Evolutionary conservation across 2,888 invertebrate genomes (phyloP), one percentile per base, ranked within the genome.

Genomic region (Epiblema foenella): DNA sequence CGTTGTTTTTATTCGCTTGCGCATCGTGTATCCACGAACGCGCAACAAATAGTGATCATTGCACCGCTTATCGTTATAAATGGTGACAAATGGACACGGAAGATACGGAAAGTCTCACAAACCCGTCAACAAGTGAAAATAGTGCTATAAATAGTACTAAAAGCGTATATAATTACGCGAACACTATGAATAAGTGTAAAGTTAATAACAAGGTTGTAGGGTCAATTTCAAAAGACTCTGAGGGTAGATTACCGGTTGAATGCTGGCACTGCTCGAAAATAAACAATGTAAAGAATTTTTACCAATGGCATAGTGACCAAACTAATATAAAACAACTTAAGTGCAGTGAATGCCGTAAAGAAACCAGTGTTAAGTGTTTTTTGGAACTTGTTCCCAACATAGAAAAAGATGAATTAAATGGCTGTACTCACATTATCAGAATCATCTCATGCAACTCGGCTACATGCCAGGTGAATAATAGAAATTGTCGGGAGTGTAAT

Each of bases 291-390:
- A 56, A 56, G 3, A 65, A 65, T 15, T 65, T 65, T 39, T 46
- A 66, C 46, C 56, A 66, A 29, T 66, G 65, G 65, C 65, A 66
- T 10, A 42, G 57, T 46, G 54, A 56, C 46, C 57, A 65, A 29
- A 65, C 65, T 15, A 65, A 65, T 17, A 65, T 65, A 46, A 65
- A 57, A 56, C 65, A 56, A 66, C 56, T 66, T 29, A 66, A 66
- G 15, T 66, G 65, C 24, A 66, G 42, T 46, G 54, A 39, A 2
- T 66, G 65, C 46, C 39, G 17, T 39, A 56, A 66, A 49, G 54
- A 33, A 46, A 66, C 54, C 8, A 54, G 54, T 18, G 65, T 66
- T 10, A 65, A 66, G 42, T 66, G 65, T 49, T 66, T 33, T 33
- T 29, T 66, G 9, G 49, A 66, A 49, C 56, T 66, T 8, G 29